Evolutionary conservation across 2,113 vertebrate species (phyloP).

Genomic region (Pagrus major): DNA sequence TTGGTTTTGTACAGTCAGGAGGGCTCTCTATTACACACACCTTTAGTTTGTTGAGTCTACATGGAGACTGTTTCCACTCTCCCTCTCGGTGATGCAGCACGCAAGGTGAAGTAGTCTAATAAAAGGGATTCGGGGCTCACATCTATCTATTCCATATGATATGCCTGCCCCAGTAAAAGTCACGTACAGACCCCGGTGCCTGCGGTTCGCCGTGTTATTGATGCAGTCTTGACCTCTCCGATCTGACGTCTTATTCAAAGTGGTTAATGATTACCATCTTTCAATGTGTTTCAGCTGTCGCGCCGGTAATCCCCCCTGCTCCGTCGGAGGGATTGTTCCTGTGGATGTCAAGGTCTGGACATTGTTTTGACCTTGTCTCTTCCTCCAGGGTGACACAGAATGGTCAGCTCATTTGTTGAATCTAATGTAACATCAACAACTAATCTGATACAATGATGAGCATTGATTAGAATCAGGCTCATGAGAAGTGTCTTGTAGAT

Average conservation of each 20-base stretch:
- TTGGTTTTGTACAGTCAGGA: constrained; percentile 36
- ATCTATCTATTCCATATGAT: constrained; percentile 86
- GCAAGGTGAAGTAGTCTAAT: constrained; percentile 67
- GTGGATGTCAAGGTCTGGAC: constrained; percentile 39
- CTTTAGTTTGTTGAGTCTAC: constrained; percentile 69
- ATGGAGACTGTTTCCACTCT: constrained; percentile 61
- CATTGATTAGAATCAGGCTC: constrained; percentile 13
- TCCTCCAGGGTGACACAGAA: neutral
- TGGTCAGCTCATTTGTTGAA: constrained; percentile 20
- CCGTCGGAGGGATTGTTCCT: constrained; percentile 22
- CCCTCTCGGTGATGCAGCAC: constrained; percentile 64
- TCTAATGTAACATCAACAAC: neutral
- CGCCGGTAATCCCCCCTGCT: constrained; percentile 43
- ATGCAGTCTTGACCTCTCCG: constrained; percentile 67
- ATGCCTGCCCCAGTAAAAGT: constrained; percentile 74
- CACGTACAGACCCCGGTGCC: constrained; percentile 60
- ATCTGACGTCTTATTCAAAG: constrained; percentile 78
- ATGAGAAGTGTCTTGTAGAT: constrained; percentile 19
- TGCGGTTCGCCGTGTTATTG: constrained; percentile 62
- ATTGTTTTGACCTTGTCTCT: constrained; percentile 45
- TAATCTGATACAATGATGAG: neutral
- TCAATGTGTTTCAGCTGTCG: constrained; percentile 63
- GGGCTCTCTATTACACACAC: constrained; percentile 23
- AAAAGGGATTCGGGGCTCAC: constrained; percentile 74
- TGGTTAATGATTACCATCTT: constrained; percentile 78